These are phyloP conservation scores for Dipodomys merriami DNA, from an alignment of 2,113 vertebrate species.

Conservation along the genomic window DNA sequence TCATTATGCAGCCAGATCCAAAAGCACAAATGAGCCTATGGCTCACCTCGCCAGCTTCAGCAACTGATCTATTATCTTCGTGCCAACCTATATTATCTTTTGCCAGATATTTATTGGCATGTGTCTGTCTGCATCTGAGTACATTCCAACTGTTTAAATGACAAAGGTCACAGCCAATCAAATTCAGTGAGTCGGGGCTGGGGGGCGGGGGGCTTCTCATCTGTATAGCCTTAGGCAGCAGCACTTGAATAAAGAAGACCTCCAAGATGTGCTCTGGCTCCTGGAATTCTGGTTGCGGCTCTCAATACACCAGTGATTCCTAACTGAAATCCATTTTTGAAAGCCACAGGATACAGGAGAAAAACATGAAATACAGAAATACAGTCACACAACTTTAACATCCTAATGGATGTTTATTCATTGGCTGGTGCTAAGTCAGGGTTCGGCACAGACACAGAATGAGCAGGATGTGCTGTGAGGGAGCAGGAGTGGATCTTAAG, in stretches of 20 bases:
- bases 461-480: fast-evolving
- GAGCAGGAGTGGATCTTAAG: background rate
- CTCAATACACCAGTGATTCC: fast-evolving
- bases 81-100: background rate
- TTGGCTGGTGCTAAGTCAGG: background rate
- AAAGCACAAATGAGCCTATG: background rate
- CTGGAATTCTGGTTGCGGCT: background rate
- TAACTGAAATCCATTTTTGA: background rate
- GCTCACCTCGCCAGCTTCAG: background rate
- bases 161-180: constrained; percentile 24
- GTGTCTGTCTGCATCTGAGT: constrained; percentile 51
- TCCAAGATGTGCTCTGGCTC: fast-evolving
- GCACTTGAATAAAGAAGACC: background rate
- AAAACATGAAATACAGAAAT: background rate
- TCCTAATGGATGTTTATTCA: background rate
- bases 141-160: background rate
- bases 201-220: background rate
- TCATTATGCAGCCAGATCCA: background rate
- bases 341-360: background rate
- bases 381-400: background rate
- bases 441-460: background rate
- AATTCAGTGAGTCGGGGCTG: background rate
- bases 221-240: background rate
- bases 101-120: background rate
- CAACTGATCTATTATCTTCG: background rate